Conservation (phyloP, 2,113 vertebrate genomes). For the Stomatorhinus ivindoensis region DNA sequence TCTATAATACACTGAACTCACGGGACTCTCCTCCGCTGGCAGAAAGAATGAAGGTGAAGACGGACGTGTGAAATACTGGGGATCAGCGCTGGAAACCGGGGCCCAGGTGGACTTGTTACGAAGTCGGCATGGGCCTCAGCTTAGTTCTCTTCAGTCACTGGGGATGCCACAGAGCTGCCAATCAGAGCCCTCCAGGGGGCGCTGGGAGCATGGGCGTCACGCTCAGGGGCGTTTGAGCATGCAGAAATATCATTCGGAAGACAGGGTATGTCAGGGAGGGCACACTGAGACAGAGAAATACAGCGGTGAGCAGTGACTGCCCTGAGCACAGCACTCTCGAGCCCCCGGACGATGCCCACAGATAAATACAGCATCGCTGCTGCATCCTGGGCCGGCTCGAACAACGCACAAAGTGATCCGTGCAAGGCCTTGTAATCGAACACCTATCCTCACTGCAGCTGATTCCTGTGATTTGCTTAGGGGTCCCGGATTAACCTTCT, state of each 20-base stretch:
- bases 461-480: neutral
- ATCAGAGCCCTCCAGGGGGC: neutral
- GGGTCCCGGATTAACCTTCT: neutral
- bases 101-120: neutral
- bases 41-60: neutral
- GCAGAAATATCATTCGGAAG: constrained; percentile 28
- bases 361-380: neutral
- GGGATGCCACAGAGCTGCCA: constrained; percentile 11
- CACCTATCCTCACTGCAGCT: neutral
- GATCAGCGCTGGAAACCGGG: neutral
- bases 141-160: neutral
- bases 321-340: neutral
- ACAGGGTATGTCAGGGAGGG: neutral
- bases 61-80: neutral
- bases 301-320: neutral
- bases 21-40: neutral
- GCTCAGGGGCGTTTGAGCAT: constrained; percentile 24
- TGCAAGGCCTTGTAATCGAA: neutral
- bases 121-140: neutral
- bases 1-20: neutral
- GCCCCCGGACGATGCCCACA: constrained; percentile 17
- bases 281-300: neutral
- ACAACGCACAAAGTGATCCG: neutral
- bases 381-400: neutral
- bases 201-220: neutral